phyloP scores from a whole-genome alignment of 1,140 invertebrate genomes.

The Sitodiplosis mosellana region DNA sequence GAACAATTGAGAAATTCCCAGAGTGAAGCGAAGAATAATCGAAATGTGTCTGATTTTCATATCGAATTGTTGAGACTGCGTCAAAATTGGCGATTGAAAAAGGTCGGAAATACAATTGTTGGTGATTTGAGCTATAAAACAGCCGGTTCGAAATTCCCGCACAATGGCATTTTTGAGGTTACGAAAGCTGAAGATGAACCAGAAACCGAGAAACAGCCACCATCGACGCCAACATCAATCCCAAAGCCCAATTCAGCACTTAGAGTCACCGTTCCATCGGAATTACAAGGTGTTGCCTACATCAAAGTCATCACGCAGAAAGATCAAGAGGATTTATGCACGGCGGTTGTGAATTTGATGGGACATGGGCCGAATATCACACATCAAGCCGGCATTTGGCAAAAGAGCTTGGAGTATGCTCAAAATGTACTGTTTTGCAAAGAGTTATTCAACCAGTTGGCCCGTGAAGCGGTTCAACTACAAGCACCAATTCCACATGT shows the following conservation, averaged over 20 bases:
- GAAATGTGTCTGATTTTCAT: slow-evolving; percentile 73
- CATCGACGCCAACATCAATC: slow-evolving; percentile 19
- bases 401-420: slow-evolving; percentile 83
- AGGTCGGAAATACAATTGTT: slow-evolving; percentile 86
- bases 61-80: slow-evolving; percentile 74
- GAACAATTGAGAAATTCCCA: slow-evolving; percentile 68
- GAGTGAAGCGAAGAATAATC: slow-evolving; percentile 53
- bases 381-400: slow-evolving; percentile 62
- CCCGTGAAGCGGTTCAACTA: slow-evolving; percentile 83
- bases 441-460: slow-evolving; percentile 86
- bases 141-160: slow-evolving; percentile 78
- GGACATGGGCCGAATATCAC: slow-evolving; percentile 42
- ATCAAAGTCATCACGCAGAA: slow-evolving; percentile 89
- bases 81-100: slow-evolving; percentile 90
- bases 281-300: slow-evolving; percentile 87
- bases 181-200: slow-evolving; percentile 77
- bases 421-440: slow-evolving; percentile 97
- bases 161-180: slow-evolving; percentile 91
- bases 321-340: slow-evolving; percentile 71
- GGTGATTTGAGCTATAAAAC: slow-evolving; percentile 92
- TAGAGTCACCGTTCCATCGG: slow-evolving; percentile 77
- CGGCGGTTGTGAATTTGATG: slow-evolving; percentile 53
- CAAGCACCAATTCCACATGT: slow-evolving; percentile 87
- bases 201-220: slow-evolving; percentile 34
- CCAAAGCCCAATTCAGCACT: slow-evolving; percentile 57